These are phyloP conservation scores for Phyllotreta striolata DNA, from an alignment of 2,888 invertebrate species.

Conservation along the genomic window DNA sequence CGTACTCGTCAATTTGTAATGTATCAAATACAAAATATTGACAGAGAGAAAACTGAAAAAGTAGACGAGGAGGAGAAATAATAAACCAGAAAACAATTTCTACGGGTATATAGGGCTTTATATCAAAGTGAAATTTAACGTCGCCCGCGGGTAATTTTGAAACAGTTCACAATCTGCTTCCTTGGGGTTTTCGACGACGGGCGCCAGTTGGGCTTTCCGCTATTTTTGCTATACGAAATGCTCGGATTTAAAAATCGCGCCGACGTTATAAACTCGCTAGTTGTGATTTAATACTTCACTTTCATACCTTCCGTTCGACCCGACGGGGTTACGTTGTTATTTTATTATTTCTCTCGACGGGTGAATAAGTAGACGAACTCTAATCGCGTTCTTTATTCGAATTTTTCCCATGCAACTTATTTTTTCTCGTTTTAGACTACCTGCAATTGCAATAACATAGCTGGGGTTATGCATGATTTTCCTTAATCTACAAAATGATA, in stretches of 20 bases:
- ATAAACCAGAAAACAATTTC: constrained; percentile 10
- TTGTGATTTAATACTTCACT: too few relatives aligned
- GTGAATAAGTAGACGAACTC: too few relatives aligned
- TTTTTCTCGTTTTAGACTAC: too few relatives aligned
- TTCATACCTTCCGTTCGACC: too few relatives aligned
- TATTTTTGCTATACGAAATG: neutral
- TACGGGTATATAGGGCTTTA: neutral
- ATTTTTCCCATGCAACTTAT: too few relatives aligned
- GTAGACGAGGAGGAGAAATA: neutral
- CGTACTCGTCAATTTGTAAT: too few relatives aligned
- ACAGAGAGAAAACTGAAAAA: constrained; percentile 2
- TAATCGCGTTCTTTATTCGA: too few relatives aligned
- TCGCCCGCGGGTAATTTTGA: constrained; percentile 17
- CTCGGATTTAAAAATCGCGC: neutral
- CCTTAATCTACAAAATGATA: too few relatives aligned
- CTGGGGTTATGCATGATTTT: too few relatives aligned
- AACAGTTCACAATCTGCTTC: constrained; percentile 12
- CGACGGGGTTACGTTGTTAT: too few relatives aligned
- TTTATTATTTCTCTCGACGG: too few relatives aligned
- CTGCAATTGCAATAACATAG: too few relatives aligned
- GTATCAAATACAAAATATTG: neutral
- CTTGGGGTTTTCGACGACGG: constrained; percentile 10
- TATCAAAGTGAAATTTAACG: constrained; percentile 14
- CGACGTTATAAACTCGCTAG: neutral
- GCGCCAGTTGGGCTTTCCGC: constrained; percentile 1